Evolutionary conservation across 2,888 invertebrate species (phyloP).

Genomic region (Clivina fossor): DNA sequence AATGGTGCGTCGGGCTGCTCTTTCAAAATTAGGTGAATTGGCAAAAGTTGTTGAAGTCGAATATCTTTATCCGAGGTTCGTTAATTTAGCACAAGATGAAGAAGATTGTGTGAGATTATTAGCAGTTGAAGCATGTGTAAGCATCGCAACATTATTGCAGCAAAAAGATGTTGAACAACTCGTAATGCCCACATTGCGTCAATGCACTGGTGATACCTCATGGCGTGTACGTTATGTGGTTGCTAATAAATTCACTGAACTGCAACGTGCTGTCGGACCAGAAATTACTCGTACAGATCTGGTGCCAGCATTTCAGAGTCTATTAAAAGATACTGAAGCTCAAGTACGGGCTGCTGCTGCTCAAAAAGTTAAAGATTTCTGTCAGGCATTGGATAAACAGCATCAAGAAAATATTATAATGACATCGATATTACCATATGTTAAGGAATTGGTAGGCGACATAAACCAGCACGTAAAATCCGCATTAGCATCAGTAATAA

Average conservation of each 20-base stretch:
- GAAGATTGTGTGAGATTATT: slow-evolving; percentile 97
- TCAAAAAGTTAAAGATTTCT: slow-evolving; percentile 94
- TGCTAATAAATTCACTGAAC: slow-evolving; percentile 81
- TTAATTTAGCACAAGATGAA: slow-evolving; percentile 92
- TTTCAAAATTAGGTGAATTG: slow-evolving; percentile 96
- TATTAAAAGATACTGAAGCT: slow-evolving; percentile 97
- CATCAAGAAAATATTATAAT: slow-evolving; percentile 94
- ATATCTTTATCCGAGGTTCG: slow-evolving; percentile 95
- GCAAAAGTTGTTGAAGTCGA: slow-evolving; percentile 96
- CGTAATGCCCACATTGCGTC: slow-evolving; percentile 93
- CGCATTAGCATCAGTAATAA: slow-evolving; percentile 96
- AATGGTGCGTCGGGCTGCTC: slow-evolving; percentile 98
- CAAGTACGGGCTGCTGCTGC: slow-evolving; percentile 98
- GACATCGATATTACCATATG: slow-evolving; percentile 93
- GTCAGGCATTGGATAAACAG: slow-evolving; percentile 86
- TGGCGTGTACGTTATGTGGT: slow-evolving; percentile 90
- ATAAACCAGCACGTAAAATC: slow-evolving; percentile 99
- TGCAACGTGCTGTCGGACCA: slow-evolving; percentile 95
- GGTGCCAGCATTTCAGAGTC: slow-evolving; percentile 87
- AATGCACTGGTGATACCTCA: slow-evolving; percentile 81
- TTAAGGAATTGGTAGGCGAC: slow-evolving; percentile 96
- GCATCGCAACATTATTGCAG: slow-evolving; percentile 82
- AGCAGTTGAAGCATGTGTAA: slow-evolving; percentile 96
- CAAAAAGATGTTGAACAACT: slow-evolving; percentile 87
- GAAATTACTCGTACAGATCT: slow-evolving; percentile 94